Evolutionary conservation across 2,888 invertebrate species (phyloP).

Genomic region (Trachelus stipa): DNA sequence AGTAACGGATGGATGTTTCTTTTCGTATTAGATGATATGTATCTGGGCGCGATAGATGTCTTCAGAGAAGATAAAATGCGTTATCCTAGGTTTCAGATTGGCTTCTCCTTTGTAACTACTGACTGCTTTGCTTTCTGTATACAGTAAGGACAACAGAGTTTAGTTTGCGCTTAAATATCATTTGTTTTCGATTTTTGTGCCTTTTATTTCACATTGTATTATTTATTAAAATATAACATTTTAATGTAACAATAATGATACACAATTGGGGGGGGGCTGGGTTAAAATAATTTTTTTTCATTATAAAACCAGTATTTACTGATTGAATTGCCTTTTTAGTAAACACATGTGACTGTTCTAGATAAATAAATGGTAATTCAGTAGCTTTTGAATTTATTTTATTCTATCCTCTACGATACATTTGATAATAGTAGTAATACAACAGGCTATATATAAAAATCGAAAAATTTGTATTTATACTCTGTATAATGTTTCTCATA

Average conservation of each 20-base stretch:
- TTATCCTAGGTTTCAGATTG: slow-evolving; percentile 54
- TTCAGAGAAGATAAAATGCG: slow-evolving; percentile 67
- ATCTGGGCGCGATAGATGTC: slow-evolving; percentile 71
- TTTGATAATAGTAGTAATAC: background rate
- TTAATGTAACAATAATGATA: slow-evolving; percentile 29
- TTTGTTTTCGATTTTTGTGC: slow-evolving; percentile 57
- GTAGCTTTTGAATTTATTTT: background rate
- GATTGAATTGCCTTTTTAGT: slow-evolving; percentile 42
- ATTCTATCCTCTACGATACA: background rate
- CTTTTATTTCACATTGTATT: slow-evolving; percentile 58
- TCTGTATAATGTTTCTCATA: background rate
- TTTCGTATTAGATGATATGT: slow-evolving; percentile 70
- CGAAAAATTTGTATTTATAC: background rate
- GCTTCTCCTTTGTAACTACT: slow-evolving; percentile 49
- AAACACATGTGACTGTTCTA: slow-evolving; percentile 61
- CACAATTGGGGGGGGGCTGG: slow-evolving; percentile 5
- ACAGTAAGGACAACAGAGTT: slow-evolving; percentile 49
- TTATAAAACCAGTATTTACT: slow-evolving; percentile 52
- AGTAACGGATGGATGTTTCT: slow-evolving; percentile 62
- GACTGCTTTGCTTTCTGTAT: slow-evolving; percentile 42
- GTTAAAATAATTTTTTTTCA: slow-evolving; percentile 30
- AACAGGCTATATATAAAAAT: background rate
- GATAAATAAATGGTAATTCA: slow-evolving; percentile 59
- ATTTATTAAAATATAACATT: slow-evolving; percentile 52
- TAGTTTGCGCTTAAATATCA: slow-evolving; percentile 56